Evolutionary conservation across 2,797 vertebrate genomes (phyloP).

Genomic region (Pogonophryne albipinna): DNA sequence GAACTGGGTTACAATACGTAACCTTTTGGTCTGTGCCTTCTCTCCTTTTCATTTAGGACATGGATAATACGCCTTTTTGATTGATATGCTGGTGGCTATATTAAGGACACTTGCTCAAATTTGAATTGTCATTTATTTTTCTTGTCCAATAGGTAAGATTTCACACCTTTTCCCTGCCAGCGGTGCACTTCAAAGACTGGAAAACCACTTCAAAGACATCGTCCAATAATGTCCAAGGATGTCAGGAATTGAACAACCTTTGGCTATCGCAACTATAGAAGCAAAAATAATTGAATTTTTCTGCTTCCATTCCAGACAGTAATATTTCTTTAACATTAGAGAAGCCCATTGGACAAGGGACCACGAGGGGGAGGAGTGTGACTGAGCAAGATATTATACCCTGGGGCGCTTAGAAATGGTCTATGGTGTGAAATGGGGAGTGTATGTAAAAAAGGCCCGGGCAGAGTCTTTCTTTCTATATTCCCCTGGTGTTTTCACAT

Average conservation of each 20-base stretch:
- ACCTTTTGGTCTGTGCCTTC: no score
- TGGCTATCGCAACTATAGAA: constrained; percentile 7
- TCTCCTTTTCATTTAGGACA: no score
- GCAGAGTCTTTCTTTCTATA: not conserved
- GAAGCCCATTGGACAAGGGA: not conserved
- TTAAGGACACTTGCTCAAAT: not conserved
- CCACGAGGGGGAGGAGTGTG: constrained; percentile 10
- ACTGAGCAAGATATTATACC: constrained; percentile 12
- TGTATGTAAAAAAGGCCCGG: constrained; percentile 17
- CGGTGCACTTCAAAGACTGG: not conserved
- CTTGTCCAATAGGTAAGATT: not conserved
- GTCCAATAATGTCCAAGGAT: not conserved
- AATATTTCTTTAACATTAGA: constrained; percentile 19
- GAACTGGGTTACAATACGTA: no score
- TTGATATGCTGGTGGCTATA: not conserved
- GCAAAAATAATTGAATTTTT: constrained; percentile 7
- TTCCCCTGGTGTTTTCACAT: constrained; percentile 3
- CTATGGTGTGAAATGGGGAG: not conserved
- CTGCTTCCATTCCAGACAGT: not conserved
- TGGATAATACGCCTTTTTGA: no score
- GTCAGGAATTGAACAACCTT: not conserved
- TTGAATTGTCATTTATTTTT: not conserved
- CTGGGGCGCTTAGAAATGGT: not conserved
- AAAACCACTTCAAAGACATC: constrained; percentile 9
- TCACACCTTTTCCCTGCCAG: not conserved